phyloP scores from a whole-genome alignment of 2,888 invertebrate species.

The Clostera curtula region DNA sequence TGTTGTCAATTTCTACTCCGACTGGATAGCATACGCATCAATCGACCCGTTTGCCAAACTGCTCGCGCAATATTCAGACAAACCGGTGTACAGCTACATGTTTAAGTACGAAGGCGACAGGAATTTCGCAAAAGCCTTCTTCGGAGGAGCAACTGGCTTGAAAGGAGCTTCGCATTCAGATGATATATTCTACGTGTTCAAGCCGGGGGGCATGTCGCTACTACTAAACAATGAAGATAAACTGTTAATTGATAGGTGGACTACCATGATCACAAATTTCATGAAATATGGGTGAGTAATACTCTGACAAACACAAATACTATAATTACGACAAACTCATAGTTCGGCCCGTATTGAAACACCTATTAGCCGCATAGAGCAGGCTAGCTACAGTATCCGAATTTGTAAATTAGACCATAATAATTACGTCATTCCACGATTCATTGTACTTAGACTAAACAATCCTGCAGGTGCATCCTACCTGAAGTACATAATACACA shows the following conservation, averaged over 20 bases:
- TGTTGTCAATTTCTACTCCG: slow-evolving; percentile 46
- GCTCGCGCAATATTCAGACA: slow-evolving; percentile 34
- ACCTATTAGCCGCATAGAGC: no score
- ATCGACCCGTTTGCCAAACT: slow-evolving; percentile 42
- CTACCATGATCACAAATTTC: slow-evolving; percentile 55
- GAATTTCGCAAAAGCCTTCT: slow-evolving; percentile 44
- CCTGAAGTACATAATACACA: no score
- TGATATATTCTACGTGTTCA: slow-evolving; percentile 60
- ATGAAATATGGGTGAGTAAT: slow-evolving; percentile 49
- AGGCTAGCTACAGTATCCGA: no score
- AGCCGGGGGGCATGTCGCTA: slow-evolving; percentile 43
- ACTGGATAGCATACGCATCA: slow-evolving; percentile 48
- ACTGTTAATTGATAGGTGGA: slow-evolving; percentile 41
- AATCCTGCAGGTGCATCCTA: no score
- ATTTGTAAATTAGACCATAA: no score
- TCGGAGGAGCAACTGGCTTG: slow-evolving; percentile 23
- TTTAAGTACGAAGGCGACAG: slow-evolving; percentile 53
- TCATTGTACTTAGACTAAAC: no score
- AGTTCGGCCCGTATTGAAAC: no score
- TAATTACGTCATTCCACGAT: no score
- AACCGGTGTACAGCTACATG: slow-evolving; percentile 50
- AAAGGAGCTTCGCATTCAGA: slow-evolving; percentile 52
- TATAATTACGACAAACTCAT: no score
- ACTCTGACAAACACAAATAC: slow-evolving; percentile 17
- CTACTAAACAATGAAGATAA: slow-evolving; percentile 32